These are phyloP conservation scores for Australoheros facetus DNA, from an alignment of 2,797 vertebrate species.

Conservation along the genomic window DNA sequence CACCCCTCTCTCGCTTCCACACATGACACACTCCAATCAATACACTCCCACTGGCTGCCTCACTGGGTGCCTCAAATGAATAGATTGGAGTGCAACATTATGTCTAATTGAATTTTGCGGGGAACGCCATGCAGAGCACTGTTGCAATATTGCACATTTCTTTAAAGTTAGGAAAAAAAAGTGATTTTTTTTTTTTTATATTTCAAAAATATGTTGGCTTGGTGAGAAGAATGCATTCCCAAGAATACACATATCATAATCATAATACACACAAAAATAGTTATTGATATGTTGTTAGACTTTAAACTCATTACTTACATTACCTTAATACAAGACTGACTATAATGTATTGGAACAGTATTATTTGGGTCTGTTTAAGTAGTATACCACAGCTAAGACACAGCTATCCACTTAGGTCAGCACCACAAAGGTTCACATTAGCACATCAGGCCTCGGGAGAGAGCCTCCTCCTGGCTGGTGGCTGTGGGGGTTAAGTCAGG, in stretches of 20 bases:
- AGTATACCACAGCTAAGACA: neutral
- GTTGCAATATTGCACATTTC: constrained; percentile 33
- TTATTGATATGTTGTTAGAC: neutral
- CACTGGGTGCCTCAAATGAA: constrained; percentile 84
- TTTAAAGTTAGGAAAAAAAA: constrained; percentile 30
- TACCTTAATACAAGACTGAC: neutral
- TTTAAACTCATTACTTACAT: neutral
- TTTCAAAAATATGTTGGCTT: neutral
- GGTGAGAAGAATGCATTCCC: neutral
- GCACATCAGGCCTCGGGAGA: constrained; percentile 72
- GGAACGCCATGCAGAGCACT: constrained; percentile 49
- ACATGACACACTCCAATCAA: constrained; percentile 92
- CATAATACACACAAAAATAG: neutral
- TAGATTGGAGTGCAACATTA: constrained; percentile 87
- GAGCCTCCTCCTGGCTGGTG: constrained; percentile 61
- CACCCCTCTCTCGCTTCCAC: constrained; percentile 86
- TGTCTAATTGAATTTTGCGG: constrained; percentile 87
- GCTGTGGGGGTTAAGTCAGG: constrained; percentile 58
- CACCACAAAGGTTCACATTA: constrained; percentile 75
- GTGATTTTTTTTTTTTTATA: neutral
- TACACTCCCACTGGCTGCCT: constrained; percentile 89
- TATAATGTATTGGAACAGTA: neutral
- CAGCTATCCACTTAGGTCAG: constrained; percentile 64
- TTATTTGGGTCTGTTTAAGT: constrained; percentile 21
- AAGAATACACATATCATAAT: neutral